Conservation (phyloP, 2,888 invertebrate species). For the Lasioglossum vierecki region DNA sequence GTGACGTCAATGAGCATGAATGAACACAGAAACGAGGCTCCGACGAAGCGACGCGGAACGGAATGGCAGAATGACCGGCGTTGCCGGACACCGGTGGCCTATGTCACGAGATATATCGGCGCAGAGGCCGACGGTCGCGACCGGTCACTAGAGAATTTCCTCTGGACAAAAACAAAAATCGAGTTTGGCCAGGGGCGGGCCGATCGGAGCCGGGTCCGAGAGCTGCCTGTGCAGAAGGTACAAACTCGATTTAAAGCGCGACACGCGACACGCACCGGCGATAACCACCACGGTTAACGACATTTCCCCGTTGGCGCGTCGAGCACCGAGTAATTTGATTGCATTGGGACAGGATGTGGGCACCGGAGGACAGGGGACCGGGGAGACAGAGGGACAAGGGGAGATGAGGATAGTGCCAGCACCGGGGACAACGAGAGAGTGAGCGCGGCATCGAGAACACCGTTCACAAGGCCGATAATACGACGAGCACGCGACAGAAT, state of each 20-base stretch:
- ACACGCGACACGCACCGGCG: slow-evolving; percentile 80
- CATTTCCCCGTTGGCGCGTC: slow-evolving; percentile 81
- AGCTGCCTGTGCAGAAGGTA: slow-evolving; percentile 69
- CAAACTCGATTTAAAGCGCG: slow-evolving; percentile 81
- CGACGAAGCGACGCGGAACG: slow-evolving; percentile 27
- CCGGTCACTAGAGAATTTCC: slow-evolving; percentile 59
- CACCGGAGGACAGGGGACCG: slow-evolving; percentile 25
- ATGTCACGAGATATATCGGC: slow-evolving; percentile 17
- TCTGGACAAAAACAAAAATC: slow-evolving; percentile 70
- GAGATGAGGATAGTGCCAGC: slow-evolving; percentile 23
- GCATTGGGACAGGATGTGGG: slow-evolving; percentile 70
- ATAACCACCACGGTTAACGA: slow-evolving; percentile 82
- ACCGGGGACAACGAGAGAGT: slow-evolving; percentile 27
- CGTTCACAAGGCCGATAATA: slow-evolving; percentile 55
- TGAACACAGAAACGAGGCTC: background rate
- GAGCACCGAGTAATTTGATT: slow-evolving; percentile 81
- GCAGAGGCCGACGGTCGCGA: background rate
- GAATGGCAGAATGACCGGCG: slow-evolving; percentile 22
- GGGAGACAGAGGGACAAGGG: background rate
- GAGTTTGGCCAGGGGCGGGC: slow-evolving; percentile 54
- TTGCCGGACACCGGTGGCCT: background rate
- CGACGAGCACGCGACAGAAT: slow-evolving; percentile 56
- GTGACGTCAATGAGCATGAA: slow-evolving; percentile 11
- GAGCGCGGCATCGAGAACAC: slow-evolving; percentile 38
- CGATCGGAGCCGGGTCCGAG: background rate